Evolutionary conservation across 2,797 vertebrate genomes (phyloP).

Genomic region (Sparidentex hasta): DNA sequence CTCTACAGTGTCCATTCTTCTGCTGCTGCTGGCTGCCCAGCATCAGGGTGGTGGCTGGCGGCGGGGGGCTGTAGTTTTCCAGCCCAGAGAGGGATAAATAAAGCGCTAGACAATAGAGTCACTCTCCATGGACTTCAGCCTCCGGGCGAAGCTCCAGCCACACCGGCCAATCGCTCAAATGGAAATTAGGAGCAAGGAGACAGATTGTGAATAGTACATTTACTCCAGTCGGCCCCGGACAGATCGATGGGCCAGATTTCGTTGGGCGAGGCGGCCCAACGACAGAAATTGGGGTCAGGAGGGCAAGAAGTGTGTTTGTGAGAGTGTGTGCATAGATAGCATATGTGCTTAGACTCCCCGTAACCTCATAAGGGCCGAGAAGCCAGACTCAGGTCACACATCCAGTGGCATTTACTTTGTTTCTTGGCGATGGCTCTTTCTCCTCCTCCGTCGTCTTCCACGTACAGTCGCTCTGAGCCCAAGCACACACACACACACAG

Average conservation of each 20-base stretch:
- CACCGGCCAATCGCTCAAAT: constrained; percentile 76
- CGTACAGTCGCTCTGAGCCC: constrained; percentile 30
- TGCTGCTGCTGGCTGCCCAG: constrained; percentile 43
- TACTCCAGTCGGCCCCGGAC: constrained; percentile 51
- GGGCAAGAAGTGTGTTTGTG: constrained; percentile 40
- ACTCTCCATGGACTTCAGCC: constrained; percentile 71
- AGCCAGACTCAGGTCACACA: constrained; percentile 23
- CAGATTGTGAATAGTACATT: constrained; percentile 80
- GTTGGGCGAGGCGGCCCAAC: constrained; percentile 21
- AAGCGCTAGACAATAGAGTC: constrained; percentile 81
- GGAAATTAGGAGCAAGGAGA: constrained; percentile 80
- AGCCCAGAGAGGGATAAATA: constrained; percentile 75
- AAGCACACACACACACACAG: constrained; percentile 17
- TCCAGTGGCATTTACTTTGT: constrained; percentile 5
- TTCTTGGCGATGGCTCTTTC: constrained; percentile 24
- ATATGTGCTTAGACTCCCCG: constrained; percentile 21
- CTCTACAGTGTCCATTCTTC: constrained; percentile 53
- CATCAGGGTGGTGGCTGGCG: constrained; percentile 42
- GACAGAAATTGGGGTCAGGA: constrained; percentile 63
- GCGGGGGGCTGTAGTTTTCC: constrained; percentile 32
- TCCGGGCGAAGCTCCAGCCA: constrained; percentile 77
- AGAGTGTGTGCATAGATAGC: constrained; percentile 35
- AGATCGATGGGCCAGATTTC: constrained; percentile 75
- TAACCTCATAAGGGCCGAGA: constrained; percentile 33
- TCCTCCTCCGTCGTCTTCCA: constrained; percentile 28